Evolutionary conservation across 2,113 vertebrate genomes (phyloP).

Genomic region (Peucedramus taeniatus): DNA sequence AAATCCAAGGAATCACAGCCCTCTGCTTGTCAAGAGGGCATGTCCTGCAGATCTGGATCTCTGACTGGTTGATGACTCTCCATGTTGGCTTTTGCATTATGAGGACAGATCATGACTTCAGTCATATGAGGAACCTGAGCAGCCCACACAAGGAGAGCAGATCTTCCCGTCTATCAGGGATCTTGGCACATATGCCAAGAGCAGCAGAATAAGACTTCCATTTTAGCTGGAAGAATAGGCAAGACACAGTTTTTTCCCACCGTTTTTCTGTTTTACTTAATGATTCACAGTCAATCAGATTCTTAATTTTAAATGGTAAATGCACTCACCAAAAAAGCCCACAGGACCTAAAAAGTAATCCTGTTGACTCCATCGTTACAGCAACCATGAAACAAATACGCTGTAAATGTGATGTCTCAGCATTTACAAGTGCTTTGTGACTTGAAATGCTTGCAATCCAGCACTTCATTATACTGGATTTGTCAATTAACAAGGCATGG

Average conservation of each 20-base stretch:
- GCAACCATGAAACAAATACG: neutral
- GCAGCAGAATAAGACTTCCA: neutral
- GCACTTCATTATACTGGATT: neutral
- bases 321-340: neutral
- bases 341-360: neutral
- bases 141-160: neutral
- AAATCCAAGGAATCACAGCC: neutral
- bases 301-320: neutral
- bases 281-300: neutral
- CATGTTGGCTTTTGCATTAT: neutral
- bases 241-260: neutral
- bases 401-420: neutral
- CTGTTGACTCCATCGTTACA: neutral
- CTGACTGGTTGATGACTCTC: neutral
- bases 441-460: neutral
- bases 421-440: neutral
- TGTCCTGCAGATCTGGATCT: neutral
- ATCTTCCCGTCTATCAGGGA: neutral
- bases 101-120: neutral
- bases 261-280: neutral
- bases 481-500: neutral
- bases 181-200: neutral
- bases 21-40: neutral
- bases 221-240: neutral
- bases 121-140: neutral